phyloP scores from a whole-genome alignment of 2,113 vertebrate species.

The Calidris pugnax region DNA sequence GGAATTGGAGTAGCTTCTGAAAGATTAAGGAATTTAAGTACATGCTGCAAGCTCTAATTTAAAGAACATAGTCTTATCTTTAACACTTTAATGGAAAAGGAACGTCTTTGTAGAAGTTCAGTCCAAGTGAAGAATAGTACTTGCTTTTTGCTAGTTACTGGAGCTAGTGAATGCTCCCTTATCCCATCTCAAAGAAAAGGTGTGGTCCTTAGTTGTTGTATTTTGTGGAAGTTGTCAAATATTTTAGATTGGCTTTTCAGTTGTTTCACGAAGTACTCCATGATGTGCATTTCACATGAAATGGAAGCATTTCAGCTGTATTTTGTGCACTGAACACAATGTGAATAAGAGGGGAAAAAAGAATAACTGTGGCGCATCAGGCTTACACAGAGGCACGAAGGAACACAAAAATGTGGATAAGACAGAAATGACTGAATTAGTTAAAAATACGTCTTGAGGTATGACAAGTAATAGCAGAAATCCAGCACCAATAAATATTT shows the following conservation, averaged over 20 bases:
- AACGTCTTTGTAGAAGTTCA: not conserved
- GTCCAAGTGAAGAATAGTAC: not conserved
- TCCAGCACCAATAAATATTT: not conserved
- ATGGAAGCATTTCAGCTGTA: not conserved
- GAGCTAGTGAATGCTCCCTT: not conserved
- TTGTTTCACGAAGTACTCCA: not conserved
- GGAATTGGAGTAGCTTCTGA: conserved; percentile 10
- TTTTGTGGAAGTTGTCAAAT: not conserved
- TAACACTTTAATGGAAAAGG: not conserved
- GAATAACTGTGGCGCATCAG: not conserved
- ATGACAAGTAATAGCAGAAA: not conserved
- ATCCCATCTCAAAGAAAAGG: not conserved
- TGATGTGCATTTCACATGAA: not conserved
- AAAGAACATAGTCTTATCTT: not conserved
- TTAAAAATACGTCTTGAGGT: not conserved
- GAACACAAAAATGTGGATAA: not conserved
- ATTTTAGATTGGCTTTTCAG: not conserved
- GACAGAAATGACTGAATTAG: not conserved
- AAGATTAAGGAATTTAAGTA: not conserved
- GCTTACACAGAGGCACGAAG: not conserved
- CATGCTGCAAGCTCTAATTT: not conserved
- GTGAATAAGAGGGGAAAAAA: not conserved
- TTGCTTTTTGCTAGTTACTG: not conserved
- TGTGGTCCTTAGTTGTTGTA: not conserved
- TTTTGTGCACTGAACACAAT: not conserved